Base-by-base conservation (phyloP, 2,113 vertebrate species). In the Atractosteus spatula region DNA sequence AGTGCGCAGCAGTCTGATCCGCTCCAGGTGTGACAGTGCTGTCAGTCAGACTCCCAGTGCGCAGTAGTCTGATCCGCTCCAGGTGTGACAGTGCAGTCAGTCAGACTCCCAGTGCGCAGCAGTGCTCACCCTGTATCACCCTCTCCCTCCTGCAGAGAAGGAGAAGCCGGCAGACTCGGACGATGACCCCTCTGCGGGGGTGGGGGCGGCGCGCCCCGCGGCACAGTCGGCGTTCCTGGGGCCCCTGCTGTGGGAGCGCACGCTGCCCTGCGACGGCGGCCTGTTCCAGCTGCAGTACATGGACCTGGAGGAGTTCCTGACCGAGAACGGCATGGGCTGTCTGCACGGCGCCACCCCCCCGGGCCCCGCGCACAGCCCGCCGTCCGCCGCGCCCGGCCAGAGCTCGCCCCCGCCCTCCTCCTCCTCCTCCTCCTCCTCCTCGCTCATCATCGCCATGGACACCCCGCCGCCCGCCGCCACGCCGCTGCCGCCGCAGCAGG, bases 201-300 rank as follows among this genome's bases (percentile, higher is more conserved):
- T 80, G 0, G 71, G 85, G 69, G 83, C 84, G 59, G 87, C 84
- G 43, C 89, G 87, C 74, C 86, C 54, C 68, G 88, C 87, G 77
- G 88, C 89, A 80, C 88, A 88, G 80, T 89, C 91, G 0, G 87
- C 91, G 13, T 90, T 92, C 79, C 77, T 91, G 74, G 89, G 88
- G 62, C 87, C 89, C 63, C 81, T 90, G 12, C 73, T 91, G 76
- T 93, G 91, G 91, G 91, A 93, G 80, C 87, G 91, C 70, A 91
- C 85, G 73, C 79, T 92, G 68, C 87, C 89, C 0, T 88, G 87
- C 2, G 91, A 93, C 3, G 88, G 88, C 41, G 88, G 91, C 45
- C 87, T 93, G 74, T 93, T 92, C 82, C 91, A 93, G 86, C 88
- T 93, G 74, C 91, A 93, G 80, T 93, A 93, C 84, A 93, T 93